Conservation (phyloP, 2,888 invertebrate genomes). For the Galeruca laticollis region DNA sequence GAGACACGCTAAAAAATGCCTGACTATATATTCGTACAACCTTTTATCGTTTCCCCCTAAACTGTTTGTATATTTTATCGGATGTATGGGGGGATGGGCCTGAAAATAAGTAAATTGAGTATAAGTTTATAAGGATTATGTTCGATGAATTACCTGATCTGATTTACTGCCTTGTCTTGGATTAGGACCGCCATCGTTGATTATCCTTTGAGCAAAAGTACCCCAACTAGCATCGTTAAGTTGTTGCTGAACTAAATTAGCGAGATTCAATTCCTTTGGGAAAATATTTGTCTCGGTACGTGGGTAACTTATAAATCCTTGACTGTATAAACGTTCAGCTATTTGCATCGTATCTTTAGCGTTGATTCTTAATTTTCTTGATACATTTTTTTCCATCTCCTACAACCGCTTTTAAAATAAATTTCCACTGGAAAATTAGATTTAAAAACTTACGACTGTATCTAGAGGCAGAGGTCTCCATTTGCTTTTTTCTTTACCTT, state of each 20-base stretch:
- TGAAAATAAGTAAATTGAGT: no score
- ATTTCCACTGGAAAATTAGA: constrained; percentile 7
- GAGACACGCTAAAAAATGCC: constrained; percentile 97
- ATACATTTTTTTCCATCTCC: constrained; percentile 96
- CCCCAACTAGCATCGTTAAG: constrained; percentile 86
- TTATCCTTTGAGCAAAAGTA: constrained; percentile 81
- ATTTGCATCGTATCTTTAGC: constrained; percentile 97
- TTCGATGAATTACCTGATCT: constrained; percentile 56
- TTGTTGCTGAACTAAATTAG: constrained; percentile 81
- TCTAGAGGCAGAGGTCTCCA: constrained; percentile 97
- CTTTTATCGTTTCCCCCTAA: constrained; percentile 85
- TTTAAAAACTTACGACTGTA: constrained; percentile 81
- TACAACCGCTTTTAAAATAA: constrained; percentile 61
- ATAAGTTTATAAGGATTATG: no score
- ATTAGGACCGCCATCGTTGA: constrained; percentile 83
- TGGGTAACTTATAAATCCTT: constrained; percentile 97
- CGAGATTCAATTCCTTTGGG: constrained; percentile 89
- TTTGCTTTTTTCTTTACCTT: constrained; percentile 91
- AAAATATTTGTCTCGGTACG: constrained; percentile 99
- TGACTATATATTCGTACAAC: constrained; percentile 94
- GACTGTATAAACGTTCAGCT: constrained; percentile 95
- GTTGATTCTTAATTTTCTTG: constrained; percentile 89
- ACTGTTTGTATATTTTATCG: constrained; percentile 81
- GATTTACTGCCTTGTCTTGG: constrained; percentile 96
- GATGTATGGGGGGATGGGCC: constrained; percentile 99